Conservation (phyloP, 2,797 vertebrate genomes). For the Emydoidea blandingii region DNA sequence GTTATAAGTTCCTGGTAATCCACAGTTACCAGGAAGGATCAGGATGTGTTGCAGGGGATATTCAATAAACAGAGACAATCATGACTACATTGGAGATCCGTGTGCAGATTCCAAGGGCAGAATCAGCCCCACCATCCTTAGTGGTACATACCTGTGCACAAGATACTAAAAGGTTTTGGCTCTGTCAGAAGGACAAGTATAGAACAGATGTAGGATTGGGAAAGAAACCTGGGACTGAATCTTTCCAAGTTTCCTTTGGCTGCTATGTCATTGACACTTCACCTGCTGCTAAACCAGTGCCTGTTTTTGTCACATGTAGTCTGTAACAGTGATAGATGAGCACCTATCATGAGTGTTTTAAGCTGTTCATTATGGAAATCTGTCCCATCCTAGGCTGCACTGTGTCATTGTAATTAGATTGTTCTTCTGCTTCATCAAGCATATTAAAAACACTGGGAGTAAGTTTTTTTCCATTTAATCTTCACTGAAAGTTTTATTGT, state of each 20-base stretch:
- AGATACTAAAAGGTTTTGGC: neutral
- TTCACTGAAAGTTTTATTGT: neutral
- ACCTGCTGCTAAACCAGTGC: neutral
- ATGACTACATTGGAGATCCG: neutral
- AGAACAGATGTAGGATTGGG: neutral
- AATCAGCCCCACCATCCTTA: neutral
- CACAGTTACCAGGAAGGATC: neutral
- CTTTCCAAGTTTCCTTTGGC: neutral
- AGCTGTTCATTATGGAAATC: neutral
- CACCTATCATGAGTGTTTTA: neutral
- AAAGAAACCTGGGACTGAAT: neutral
- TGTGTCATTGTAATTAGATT: neutral
- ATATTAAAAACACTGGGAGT: neutral
- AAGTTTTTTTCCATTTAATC: neutral
- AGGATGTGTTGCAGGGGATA: neutral
- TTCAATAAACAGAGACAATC: neutral
- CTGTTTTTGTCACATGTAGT: neutral
- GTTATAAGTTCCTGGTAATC: neutral
- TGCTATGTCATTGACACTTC: neutral
- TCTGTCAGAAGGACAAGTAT: neutral
- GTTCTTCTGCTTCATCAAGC: slow-evolving; percentile 22
- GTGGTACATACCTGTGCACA: neutral
- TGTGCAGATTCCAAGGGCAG: neutral
- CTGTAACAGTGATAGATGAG: neutral
- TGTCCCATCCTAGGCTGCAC: slow-evolving; percentile 1